Conservation (phyloP, 2,113 vertebrate genomes). For the Tapirus terrestris region DNA sequence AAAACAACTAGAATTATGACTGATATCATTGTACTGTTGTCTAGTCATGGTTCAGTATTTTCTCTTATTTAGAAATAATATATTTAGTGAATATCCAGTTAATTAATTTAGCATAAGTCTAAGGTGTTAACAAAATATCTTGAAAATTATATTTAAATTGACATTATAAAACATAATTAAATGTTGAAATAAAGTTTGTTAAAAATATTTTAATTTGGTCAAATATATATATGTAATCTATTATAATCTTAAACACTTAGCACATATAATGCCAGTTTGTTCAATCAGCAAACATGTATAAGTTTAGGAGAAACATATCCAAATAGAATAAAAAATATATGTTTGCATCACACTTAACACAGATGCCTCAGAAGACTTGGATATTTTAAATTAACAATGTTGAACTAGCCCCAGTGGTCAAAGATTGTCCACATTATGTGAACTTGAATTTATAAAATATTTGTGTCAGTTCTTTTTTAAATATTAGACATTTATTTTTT, state of each 20-base stretch:
- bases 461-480: neutral
- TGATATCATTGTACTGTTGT: neutral
- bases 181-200: neutral
- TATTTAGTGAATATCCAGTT: neutral
- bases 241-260: neutral
- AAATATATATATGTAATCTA: neutral
- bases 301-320: neutral
- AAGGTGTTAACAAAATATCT: neutral
- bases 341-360: neutral
- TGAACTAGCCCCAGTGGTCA: neutral
- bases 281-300: too few relatives aligned
- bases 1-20: neutral
- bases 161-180: neutral
- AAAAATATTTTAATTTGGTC: neutral
- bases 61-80: neutral
- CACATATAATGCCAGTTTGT: neutral
- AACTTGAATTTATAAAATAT: neutral
- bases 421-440: neutral
- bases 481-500: too few relatives aligned
- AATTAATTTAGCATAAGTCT: neutral
- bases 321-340: neutral
- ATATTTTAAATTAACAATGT: neutral
- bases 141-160: neutral
- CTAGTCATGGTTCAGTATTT: neutral
- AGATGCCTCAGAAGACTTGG: neutral